A percentile compares a stretch with the other conserved stretches of the same genome.
These are phyloP conservation scores for Drosophila nigrodunni DNA, from an alignment of 1,140 invertebrate genomes.

Conservation along the genomic window DNA sequence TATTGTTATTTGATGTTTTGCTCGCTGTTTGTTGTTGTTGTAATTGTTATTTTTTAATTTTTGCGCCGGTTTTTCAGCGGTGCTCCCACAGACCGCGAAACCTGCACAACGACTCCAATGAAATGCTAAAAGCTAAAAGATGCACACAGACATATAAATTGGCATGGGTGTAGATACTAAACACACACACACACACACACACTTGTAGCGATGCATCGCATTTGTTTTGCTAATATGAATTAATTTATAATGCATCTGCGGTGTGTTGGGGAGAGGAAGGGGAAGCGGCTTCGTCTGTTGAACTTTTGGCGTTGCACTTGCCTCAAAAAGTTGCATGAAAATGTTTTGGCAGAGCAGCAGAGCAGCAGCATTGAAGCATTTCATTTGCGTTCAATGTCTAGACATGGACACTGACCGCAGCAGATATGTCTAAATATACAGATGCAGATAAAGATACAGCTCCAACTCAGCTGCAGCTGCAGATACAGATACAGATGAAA, in stretches of 20 bases:
- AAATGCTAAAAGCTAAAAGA: constrained; percentile 78
- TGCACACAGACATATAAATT: constrained; percentile 32
- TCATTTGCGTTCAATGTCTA: constrained; percentile 74
- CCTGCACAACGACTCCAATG: constrained; percentile 76
- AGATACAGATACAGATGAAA: constrained; percentile 26
- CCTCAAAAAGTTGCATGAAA: constrained; percentile 31
- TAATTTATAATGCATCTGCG: constrained; percentile 77
- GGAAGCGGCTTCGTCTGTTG: constrained; percentile 61
- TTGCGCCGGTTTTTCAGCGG: constrained; percentile 69
- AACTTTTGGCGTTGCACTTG: constrained; percentile 76
- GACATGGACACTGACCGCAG: constrained; percentile 80
- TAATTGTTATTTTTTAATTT: constrained; percentile 48
- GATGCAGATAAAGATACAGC: constrained; percentile 15
- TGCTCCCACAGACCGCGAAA: constrained; percentile 79
- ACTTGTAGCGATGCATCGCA: constrained; percentile 50
- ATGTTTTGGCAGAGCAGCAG: constrained; percentile 36
- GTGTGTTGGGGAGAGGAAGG: background rate
- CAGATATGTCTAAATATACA: constrained; percentile 15
- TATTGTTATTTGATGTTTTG: constrained; percentile 28
- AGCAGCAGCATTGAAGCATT: constrained; percentile 71
- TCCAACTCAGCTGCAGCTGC: background rate
- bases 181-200: constrained; percentile 43
- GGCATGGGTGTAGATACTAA: constrained; percentile 8
- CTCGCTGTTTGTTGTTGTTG: constrained; percentile 9
- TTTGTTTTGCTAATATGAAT: constrained; percentile 82